Evolutionary conservation across 2,888 invertebrate genomes (phyloP), one percentile per base, ranked within the genome.

Genomic region (Cosmia pyralina): DNA sequence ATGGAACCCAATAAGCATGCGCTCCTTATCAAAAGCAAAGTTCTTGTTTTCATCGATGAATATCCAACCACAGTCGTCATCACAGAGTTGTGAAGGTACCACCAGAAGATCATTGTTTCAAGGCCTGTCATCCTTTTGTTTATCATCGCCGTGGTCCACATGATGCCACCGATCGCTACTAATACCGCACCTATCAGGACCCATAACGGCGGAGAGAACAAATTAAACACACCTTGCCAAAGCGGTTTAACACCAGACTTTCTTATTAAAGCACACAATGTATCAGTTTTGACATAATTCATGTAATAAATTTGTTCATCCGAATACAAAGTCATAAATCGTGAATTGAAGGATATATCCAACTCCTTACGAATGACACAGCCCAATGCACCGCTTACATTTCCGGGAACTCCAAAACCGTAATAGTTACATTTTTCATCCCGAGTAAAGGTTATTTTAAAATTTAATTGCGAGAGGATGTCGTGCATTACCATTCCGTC

Each of bases 321-420:
- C 0, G 87, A 77, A 70, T 92, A 93, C 58, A 58, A 67, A 4
- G 89, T 88, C 80, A 93, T 81, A 72, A 93, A 93, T 71, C 93
- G 88, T 7, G 93, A 92, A 81, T 93, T 93, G 48, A 93, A 93
- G 0, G 93, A 93, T 63, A 93, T 86, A 65, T 93, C 93, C 28
- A 92, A 76, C 59, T 89, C 82, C 15, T 86, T 74, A 2, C 84
- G 77, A 41, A 89, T 57, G 4, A 93, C 72, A 63, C 90, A 88
- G 1, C 90, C 90, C 34, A 93, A 87, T 55, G 90, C 91, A 0
- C 93, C 93, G 4, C 88, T 88, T 6, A 79, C 72, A 4, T 87
- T 85, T 7, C 85, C 69, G 2, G 60, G 48, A 0, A 69, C 69
- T 11, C 78, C 79, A 60, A 87, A 91, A 0, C 93, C 93, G 53